These are phyloP conservation scores for Protobothrops mucrosquamatus DNA, from an alignment of 2,113 vertebrate species.

Conservation along the genomic window DNA sequence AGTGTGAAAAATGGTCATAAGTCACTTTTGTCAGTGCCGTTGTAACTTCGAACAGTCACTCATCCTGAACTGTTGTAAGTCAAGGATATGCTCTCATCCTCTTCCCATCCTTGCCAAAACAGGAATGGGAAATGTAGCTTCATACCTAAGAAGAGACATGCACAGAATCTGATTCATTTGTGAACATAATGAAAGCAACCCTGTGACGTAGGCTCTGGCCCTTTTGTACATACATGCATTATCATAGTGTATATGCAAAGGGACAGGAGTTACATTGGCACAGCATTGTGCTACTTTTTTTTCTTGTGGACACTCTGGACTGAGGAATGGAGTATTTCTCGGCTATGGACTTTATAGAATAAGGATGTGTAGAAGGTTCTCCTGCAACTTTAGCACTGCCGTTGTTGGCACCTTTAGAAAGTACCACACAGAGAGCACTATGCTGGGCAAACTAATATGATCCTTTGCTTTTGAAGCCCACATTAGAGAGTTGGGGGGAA, in stretches of 20 bases:
- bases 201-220: neutral
- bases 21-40: neutral
- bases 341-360: neutral
- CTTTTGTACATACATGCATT: neutral
- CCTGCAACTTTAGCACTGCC: neutral
- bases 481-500: neutral
- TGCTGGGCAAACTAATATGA: neutral
- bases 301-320: neutral
- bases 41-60: neutral
- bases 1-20: neutral
- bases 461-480: neutral
- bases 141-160: neutral
- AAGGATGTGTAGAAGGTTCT: neutral
- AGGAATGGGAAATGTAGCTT: neutral
- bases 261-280: neutral
- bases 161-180: neutral
- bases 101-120: neutral
- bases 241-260: neutral
- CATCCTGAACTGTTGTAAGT: neutral
- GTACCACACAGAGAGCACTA: neutral
- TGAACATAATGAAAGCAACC: neutral
- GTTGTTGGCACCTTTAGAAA: neutral
- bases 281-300: neutral
- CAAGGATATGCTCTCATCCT: neutral
- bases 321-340: neutral